Conservation (phyloP, 2,113 vertebrate species). For the Burhinus bistriatus region DNA sequence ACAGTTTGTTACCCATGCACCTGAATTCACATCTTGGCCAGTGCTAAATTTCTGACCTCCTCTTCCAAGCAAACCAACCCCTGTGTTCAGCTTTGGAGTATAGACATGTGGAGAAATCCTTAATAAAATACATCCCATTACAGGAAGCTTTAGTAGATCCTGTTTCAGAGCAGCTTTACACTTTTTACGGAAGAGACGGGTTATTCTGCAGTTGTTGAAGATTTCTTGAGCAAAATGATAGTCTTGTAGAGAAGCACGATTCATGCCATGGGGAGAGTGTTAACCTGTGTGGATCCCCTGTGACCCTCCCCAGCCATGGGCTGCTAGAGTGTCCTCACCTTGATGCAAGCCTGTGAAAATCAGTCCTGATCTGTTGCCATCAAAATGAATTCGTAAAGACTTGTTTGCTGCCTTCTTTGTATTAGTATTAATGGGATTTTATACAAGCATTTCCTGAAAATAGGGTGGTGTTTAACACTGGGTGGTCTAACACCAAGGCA, state of each 20-base stretch:
- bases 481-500: slow-evolving; percentile 8
- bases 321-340: not conserved
- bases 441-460: not conserved
- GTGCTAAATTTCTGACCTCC: not conserved
- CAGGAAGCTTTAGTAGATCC: not conserved
- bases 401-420: not conserved
- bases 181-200: not conserved
- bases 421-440: not conserved
- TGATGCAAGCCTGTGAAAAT: not conserved
- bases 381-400: not conserved
- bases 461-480: not conserved
- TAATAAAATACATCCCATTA: not conserved
- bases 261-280: accelerated
- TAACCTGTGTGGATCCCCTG: not conserved
- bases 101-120: not conserved
- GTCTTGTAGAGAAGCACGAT: not conserved
- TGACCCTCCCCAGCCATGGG: accelerated
- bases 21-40: not conserved
- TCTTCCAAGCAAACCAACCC: not conserved
- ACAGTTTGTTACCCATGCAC: not conserved
- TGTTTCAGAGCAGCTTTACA: not conserved
- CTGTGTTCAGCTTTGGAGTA: not conserved
- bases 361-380: not conserved
- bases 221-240: not conserved
- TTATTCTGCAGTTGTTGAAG: not conserved